Percentiles rank a stretch among this genome's conserved stretches.
phyloP scores from a whole-genome alignment of 1,140 invertebrate species.

The Samia ricini region DNA sequence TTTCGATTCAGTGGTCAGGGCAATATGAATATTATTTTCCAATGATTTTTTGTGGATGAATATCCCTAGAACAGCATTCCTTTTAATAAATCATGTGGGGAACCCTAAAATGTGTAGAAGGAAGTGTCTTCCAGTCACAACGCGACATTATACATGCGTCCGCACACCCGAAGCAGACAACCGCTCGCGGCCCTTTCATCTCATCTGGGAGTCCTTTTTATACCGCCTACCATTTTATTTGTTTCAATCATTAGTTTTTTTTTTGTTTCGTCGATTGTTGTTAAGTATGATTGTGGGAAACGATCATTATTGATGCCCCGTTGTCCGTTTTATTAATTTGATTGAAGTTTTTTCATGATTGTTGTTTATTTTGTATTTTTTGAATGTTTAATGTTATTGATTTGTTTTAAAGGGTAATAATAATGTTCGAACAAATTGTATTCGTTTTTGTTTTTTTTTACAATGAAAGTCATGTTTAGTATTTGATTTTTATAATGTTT shows the following conservation, averaged over 20 bases:
- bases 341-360: conserved; percentile 32
- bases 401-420: not conserved
- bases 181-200: conserved; percentile 46
- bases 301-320: conserved; percentile 16
- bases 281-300: conserved; percentile 53
- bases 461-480: not conserved
- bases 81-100: not conserved
- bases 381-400: conserved; percentile 5
- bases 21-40: too few relatives aligned
- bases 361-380: conserved; percentile 35
- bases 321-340: conserved; percentile 52
- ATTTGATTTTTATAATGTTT: not conserved
- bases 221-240: conserved; percentile 28
- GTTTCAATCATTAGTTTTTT: conserved; percentile 47
- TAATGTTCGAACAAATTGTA: not conserved
- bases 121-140: conserved; percentile 41
- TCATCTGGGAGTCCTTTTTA: conserved; percentile 55
- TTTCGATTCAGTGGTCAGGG: too few relatives aligned
- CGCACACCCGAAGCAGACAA: conserved; percentile 22
- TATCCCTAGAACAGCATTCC: too few relatives aligned
- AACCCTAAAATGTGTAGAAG: conserved; percentile 12
- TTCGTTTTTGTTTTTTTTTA: not conserved
- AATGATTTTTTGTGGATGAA: too few relatives aligned
- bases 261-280: conserved; percentile 31
- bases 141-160: conserved; percentile 42